Evolutionary conservation across 2,797 vertebrate genomes (phyloP), one percentile per base, ranked within the genome.

Genomic region (Hoplostethus atlanticus): DNA sequence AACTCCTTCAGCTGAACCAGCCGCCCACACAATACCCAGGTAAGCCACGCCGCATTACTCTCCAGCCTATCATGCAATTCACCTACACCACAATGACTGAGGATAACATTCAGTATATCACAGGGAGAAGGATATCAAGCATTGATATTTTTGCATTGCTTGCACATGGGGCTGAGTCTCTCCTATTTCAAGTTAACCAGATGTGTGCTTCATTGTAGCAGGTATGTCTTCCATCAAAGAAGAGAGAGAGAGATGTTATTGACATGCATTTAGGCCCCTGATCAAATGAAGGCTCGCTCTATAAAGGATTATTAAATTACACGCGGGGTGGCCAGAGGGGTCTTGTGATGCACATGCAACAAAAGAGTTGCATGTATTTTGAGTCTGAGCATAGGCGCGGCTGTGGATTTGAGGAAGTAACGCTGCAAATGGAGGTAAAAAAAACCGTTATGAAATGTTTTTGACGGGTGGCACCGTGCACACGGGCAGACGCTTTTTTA

Each of bases 331-430:
- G 81, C 67, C 64, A 38, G 52, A 76, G 77, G 67, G 75, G 86
- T 91, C 92, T 91, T 88, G 87, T 90, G 90, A 93, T 92, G 84
- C 86, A 76, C 84, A 86, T 83, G 79, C 72, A 84, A 78, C 83
- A 71, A 42, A 75, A 71, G 25, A 50, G 57, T 57, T 51, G 30
- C 9, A 34, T 4, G 54, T 62, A 21, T 31, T 74, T 7, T 36
- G 53, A 81, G 73, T 74, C 79, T 50, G 73, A 77, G 86, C 54
- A 84, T 47, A 92, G 89, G 85, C 70, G 86, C 83, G 83, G 91
- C 91, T 91, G 77, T 84, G 87, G 69, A 79, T 91, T 91, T 93
- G 86, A 93, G 92, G 92, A 92, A 92, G 91, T 90, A 21, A 77
- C 44, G 66, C 84, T 84, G 76, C 83, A 89, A 84, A 91, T 91